Base-by-base conservation (phyloP, 2,888 invertebrate species). In the Brassicogethes aeneus region DNA sequence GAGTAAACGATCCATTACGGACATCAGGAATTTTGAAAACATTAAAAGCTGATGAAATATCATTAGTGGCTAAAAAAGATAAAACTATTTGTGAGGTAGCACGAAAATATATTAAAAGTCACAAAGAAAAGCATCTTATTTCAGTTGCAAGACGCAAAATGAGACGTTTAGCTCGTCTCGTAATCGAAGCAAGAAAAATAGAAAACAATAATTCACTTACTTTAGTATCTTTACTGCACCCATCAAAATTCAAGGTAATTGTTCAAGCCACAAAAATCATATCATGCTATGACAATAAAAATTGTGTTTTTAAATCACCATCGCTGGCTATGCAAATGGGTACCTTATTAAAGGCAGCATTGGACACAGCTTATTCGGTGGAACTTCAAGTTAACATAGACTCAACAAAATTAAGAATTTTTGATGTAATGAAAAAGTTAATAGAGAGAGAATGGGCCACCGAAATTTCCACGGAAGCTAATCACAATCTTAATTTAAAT, bases 1-100 rank as follows among this genome's bases (percentile, higher is more conserved):
- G 51, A 0, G 46, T 47, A 2, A 46, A 48, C 31, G 49, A 51
- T 37, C 13, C 31, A 13, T 41, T 53, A 16, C 42, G 37, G 37
- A 16, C 15, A 33, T 40, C 37, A 41, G 51, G 47, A 12, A 10
- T 48, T 12, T 39, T 49, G 14, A 42, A 36, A 17, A 38, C 39
- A 33, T 36, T 52, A 38, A 30, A 31, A 36, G 46, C 49, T 3
- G 44, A 51, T 15, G 37, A 41, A n/a, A 32, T 51, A n/a, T 45
- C 48, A 5, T 13, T 50, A 34, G 42, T 43, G 3, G 48, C 47
- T 1, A 53, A 48, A 41, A 44, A 36, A 37, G 51, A 50, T 38
- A 3, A 31, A 37, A 43, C 48, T 7, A 51, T 53, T 34, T 50
- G 48, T 38, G 50, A 51, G 41, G 48, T 51, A 32, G 50, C 29